A percentile compares a stretch with the other conserved stretches of the same genome.
These are phyloP conservation scores for Ancistrus triradiatus DNA, from an alignment of 2,113 vertebrate genomes.

Conservation along the genomic window DNA sequence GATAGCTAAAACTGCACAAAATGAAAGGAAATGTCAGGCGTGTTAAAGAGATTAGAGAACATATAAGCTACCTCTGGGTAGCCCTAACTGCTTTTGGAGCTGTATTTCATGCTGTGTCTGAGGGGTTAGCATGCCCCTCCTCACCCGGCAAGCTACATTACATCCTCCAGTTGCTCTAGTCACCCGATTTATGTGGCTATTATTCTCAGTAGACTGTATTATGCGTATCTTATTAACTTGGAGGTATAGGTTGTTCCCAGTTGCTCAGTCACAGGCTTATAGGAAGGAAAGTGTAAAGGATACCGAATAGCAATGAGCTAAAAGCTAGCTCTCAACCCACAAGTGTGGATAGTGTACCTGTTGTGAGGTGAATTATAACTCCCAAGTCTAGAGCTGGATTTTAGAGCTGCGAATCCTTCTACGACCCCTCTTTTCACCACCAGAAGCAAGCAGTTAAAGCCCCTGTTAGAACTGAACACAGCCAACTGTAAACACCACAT, in stretches of 20 bases:
- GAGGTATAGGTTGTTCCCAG: background rate
- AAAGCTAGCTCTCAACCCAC: conserved; percentile 21
- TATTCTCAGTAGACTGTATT: conserved; percentile 10
- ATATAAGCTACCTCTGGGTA: background rate
- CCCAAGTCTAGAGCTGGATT: conserved; percentile 45
- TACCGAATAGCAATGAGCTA: conserved; percentile 51
- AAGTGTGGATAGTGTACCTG: conserved; percentile 6
- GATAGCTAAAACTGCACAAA: background rate
- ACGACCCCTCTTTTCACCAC: too few species aligned
- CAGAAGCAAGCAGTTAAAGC: too few species aligned
- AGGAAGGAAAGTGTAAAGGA: conserved; percentile 46
- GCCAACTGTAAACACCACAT: too few species aligned
- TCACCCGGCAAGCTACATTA: conserved; percentile 1
- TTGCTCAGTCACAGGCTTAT: conserved; percentile 4
- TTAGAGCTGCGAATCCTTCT: too few species aligned
- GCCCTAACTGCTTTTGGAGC: background rate
- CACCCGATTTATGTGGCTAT: conserved; percentile 4
- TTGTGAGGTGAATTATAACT: conserved; percentile 65
- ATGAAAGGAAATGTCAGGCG: background rate
- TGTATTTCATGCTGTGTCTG: background rate
- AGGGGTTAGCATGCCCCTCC: background rate
- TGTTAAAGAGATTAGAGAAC: background rate
- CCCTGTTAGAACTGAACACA: too few species aligned
- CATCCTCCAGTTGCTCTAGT: background rate
- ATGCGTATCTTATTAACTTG: conserved; percentile 7